Evolutionary conservation across 2,888 invertebrate species (phyloP).

Genomic region (Lithodes maja): DNA sequence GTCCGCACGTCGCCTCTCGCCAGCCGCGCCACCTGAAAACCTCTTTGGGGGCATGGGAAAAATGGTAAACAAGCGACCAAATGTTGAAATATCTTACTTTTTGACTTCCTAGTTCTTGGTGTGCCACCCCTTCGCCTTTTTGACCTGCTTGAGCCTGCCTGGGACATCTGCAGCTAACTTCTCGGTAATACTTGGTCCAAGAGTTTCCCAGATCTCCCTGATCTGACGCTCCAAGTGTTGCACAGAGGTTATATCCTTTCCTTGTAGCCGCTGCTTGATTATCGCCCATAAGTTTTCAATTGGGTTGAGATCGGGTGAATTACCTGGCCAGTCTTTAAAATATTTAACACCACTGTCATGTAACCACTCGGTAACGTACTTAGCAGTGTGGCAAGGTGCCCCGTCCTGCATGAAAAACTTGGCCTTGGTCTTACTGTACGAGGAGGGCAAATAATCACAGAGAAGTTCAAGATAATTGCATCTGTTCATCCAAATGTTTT

Average conservation of each 20-base stretch:
- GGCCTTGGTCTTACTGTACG: neutral
- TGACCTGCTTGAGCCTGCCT: no score
- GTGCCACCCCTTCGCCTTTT: no score
- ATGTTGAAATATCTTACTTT: no score
- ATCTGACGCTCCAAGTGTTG: neutral
- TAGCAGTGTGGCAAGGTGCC: no score
- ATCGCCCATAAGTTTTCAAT: neutral
- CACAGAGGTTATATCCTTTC: neutral
- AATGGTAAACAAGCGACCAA: no score
- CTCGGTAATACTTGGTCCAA: neutral
- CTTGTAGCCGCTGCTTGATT: neutral
- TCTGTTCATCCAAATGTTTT: no score
- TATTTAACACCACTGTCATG: neutral
- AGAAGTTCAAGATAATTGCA: no score
- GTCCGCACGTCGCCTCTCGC: no score
- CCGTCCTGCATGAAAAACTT: neutral
- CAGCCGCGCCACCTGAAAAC: no score
- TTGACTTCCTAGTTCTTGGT: no score
- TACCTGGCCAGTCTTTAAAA: slow-evolving; percentile 4
- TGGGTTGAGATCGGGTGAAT: neutral
- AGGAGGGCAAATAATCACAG: neutral
- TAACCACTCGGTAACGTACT: neutral
- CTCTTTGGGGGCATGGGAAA: no score
- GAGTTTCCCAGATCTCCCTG: neutral
- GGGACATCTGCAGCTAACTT: no score